These are phyloP conservation scores for Terebella lapidaria DNA, from an alignment of 2,888 invertebrate genomes.

Conservation along the genomic window DNA sequence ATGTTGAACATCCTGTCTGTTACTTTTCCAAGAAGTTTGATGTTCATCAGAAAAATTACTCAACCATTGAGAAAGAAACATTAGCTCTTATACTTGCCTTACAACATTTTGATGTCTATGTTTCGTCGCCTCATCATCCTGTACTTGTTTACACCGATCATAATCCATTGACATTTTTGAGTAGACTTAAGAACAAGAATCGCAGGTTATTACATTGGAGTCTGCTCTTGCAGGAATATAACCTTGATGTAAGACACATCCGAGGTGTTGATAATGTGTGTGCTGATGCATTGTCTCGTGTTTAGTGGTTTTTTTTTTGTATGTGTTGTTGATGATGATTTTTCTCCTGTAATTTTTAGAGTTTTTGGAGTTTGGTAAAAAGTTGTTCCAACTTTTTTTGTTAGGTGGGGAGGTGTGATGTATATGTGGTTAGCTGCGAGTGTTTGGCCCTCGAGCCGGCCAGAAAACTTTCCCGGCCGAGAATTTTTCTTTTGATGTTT, in stretches of 20 bases:
- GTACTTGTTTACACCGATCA: neutral
- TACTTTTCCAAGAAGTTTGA: constrained; percentile 9
- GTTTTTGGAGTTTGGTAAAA: too few species aligned
- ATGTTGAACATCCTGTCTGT: constrained; percentile 4
- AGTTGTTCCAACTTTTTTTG: too few species aligned
- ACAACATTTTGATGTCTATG: constrained; percentile 16
- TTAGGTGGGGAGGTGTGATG: too few species aligned
- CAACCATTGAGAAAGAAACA: constrained; percentile 15
- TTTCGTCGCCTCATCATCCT: neutral
- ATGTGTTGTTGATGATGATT: too few species aligned
- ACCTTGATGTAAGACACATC: neutral
- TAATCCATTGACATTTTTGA: too few species aligned
- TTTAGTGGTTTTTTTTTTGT: too few species aligned
- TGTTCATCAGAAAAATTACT: constrained; percentile 8
- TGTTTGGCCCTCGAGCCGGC: too few species aligned
- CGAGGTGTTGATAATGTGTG: neutral
- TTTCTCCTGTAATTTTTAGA: too few species aligned
- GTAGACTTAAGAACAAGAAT: constrained; percentile 1
- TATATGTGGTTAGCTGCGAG: too few species aligned
- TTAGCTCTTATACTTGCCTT: constrained; percentile 8
- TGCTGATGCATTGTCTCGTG: constrained; percentile 3
- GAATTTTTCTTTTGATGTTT: too few species aligned
- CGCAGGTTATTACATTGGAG: neutral
- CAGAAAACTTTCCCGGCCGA: too few species aligned
- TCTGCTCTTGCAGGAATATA: neutral